Conservation (phyloP, 2,888 invertebrate species). For the Noctua fimbriata region DNA sequence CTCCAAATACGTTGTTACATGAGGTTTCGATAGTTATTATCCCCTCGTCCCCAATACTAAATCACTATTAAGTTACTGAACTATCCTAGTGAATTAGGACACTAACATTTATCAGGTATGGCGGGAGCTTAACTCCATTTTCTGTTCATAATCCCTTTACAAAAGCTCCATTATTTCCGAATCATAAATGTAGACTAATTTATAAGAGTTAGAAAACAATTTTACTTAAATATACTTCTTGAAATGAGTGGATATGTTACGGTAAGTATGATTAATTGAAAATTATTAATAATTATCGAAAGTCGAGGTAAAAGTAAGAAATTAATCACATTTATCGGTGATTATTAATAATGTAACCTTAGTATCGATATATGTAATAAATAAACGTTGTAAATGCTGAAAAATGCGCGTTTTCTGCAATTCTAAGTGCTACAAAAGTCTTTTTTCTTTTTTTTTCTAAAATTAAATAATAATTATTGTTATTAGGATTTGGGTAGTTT, state of each 20-base stretch:
- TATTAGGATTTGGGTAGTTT: too few relatives aligned
- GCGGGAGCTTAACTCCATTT: neutral
- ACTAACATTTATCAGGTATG: neutral
- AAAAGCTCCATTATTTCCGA: neutral
- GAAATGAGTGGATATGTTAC: neutral
- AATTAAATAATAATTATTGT: too few relatives aligned
- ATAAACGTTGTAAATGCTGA: too few relatives aligned
- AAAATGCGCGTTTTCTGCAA: too few relatives aligned
- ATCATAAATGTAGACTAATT: neutral
- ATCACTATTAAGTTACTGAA: conserved; percentile 10
- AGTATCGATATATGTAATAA: too few relatives aligned
- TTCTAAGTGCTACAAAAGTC: too few relatives aligned
- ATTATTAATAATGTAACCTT: too few relatives aligned
- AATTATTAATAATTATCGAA: too few relatives aligned
- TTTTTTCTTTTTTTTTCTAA: too few relatives aligned
- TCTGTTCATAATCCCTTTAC: neutral
- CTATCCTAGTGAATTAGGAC: neutral
- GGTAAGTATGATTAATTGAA: too few relatives aligned
- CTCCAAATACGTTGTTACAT: neutral
- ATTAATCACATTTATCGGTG: too few relatives aligned
- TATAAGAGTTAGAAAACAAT: neutral
- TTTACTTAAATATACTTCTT: neutral
- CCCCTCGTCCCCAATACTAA: neutral
- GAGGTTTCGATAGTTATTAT: neutral
- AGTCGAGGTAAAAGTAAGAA: too few relatives aligned